Base-by-base conservation (phyloP, 2,888 invertebrate genomes). In the Adineta ricciae region DNA sequence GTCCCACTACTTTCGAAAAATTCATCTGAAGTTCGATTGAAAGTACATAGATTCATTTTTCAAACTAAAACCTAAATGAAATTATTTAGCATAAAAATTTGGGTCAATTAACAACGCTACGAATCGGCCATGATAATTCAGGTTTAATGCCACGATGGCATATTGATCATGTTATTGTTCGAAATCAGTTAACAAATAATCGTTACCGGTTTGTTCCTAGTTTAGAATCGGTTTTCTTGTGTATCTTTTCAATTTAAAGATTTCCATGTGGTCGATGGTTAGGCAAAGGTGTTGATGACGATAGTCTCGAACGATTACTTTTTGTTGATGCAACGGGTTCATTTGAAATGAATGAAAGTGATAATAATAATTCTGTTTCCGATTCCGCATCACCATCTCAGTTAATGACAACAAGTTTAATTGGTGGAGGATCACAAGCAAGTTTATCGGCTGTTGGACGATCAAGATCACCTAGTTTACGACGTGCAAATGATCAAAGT, bases 251-350 rank as follows among this genome's bases (percentile, higher is more conserved):
- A 46, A 46, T 46, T 46, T 46, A 41, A 88, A 96, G 96, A 89
- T 99, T 99, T 91, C 95, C 96, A 0, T 99, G 98, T 91, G 96
- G 97, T 86, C 93, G 97, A 56, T 98, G 97, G 97, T 92, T 99
- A 85, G 98, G 98, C 36, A 93, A 95, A 88, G 97, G 97, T 49
- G 95, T 98, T 72, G 99, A 99, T 90, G 99, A 99, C 91, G 97
- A 97, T 36, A 97, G 97, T 19, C 95, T 95, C 3, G 99, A 99
- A 91, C 93, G 99, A 85, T 92, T 99, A 87, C 91, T 99, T 87
- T 96, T 98, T n/a, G 97, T 96, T n/a, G 95, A 94, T 88, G 92
- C 95, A 86, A 97, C 96, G 24, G 94, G 94, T 89, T 92, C 95
- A 86, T 91, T 95, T 50, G 93, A 84, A 46, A 86, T 87, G 52